These are phyloP conservation scores for Colinus virginianus DNA, from an alignment of 2,113 vertebrate genomes.

Conservation along the genomic window DNA sequence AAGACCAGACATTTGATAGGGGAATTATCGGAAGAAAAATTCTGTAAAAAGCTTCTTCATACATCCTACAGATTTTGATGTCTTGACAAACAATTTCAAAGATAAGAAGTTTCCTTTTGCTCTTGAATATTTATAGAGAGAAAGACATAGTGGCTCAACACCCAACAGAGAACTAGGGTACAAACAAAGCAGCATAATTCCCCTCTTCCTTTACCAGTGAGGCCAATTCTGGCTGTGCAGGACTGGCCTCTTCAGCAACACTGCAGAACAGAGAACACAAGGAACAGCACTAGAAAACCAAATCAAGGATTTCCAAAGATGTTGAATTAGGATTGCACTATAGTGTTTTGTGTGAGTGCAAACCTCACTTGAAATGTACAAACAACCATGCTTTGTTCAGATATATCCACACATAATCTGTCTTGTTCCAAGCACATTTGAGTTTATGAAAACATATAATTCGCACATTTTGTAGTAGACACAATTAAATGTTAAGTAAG, in stretches of 20 bases:
- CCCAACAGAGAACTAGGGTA: not conserved
- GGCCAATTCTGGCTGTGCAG: not conserved
- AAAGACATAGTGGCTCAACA: constrained; percentile 11
- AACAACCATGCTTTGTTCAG: not conserved
- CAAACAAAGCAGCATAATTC: not conserved
- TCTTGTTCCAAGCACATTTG: not conserved
- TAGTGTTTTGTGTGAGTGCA: not conserved
- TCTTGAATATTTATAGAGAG: constrained; percentile 23
- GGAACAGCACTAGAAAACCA: not conserved
- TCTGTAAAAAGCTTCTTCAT: not conserved
- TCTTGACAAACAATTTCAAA: constrained; percentile 45
- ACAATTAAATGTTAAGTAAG: constrained; percentile 1
- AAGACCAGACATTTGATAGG: constrained; percentile 6
- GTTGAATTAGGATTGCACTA: not conserved
- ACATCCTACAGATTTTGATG: constrained; percentile 22
- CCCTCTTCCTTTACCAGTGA: not conserved
- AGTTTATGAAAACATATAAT: not conserved
- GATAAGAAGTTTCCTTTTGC: constrained; percentile 25
- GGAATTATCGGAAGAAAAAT: constrained; percentile 28
- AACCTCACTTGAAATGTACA: not conserved
- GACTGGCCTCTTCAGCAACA: not conserved
- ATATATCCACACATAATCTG: not conserved
- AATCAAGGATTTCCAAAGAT: not conserved
- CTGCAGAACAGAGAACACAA: not conserved
- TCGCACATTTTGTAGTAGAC: not conserved